These are phyloP conservation scores for Chondrilla cf. caribensis DNA, from an alignment of 37 sponge, comb jelly and placozoan species.

Conservation along the genomic window DNA sequence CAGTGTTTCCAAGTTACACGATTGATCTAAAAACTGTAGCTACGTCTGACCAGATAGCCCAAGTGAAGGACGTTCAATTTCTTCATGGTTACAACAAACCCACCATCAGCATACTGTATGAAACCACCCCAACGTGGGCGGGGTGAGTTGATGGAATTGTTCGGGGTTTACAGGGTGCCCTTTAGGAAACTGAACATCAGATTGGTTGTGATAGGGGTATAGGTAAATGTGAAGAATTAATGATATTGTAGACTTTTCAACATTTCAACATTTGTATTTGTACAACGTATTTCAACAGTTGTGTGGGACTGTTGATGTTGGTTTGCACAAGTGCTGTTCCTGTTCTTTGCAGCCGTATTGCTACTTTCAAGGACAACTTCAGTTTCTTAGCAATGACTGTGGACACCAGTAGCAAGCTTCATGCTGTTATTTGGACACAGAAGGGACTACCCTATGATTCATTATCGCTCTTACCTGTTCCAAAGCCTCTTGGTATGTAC, in stretches of 20 bases:
- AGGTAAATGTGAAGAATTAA: not conserved
- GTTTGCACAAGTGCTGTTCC: not conserved
- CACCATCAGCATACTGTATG: constrained; percentile 86
- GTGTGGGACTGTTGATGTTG: too few relatives aligned
- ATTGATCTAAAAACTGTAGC: constrained; percentile 24
- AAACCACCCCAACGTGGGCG: constrained; percentile 88
- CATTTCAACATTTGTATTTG: not conserved
- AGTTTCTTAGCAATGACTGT: constrained; percentile 80
- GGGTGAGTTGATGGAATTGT: too few relatives aligned
- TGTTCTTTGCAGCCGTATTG: constrained; percentile 57
- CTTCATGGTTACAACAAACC: constrained; percentile 94
- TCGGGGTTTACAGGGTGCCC: too few relatives aligned
- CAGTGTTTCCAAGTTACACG: constrained; percentile 66
- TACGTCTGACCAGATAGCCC: constrained; percentile 57
- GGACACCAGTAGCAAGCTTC: constrained; percentile 60
- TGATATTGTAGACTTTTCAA: too few relatives aligned
- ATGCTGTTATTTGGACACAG: constrained; percentile 90
- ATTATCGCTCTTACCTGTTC: constrained; percentile 72
- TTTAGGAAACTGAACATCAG: too few relatives aligned
- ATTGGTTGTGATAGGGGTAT: too few relatives aligned
- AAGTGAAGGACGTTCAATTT: constrained; percentile 88
- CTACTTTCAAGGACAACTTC: constrained; percentile 80
- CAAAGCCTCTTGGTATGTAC: constrained; percentile 81
- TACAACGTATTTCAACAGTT: not conserved
- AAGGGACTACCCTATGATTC: constrained; percentile 80